These are phyloP conservation scores for Dynastes grantii DNA, from an alignment of 2,888 invertebrate species.

Conservation along the genomic window DNA sequence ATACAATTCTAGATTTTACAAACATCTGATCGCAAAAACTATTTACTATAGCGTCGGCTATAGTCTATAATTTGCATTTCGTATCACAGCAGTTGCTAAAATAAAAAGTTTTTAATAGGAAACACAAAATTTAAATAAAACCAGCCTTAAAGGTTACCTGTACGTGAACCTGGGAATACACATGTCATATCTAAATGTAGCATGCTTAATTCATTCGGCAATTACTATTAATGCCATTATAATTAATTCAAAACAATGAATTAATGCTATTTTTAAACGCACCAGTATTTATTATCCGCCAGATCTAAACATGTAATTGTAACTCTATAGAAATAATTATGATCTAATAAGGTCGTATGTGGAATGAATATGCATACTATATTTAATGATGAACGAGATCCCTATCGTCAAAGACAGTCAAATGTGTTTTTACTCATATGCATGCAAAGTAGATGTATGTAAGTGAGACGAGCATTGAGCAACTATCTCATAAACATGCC, in stretches of 20 bases:
- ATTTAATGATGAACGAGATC: slow-evolving; percentile 27
- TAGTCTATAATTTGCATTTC: no score
- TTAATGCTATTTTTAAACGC: slow-evolving; percentile 7
- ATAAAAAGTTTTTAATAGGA: no score
- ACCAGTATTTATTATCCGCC: not conserved
- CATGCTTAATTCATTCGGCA: slow-evolving; percentile 6
- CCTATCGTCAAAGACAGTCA: slow-evolving; percentile 6
- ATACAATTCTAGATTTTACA: no score
- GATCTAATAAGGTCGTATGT: slow-evolving; percentile 26
- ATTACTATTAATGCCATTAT: slow-evolving; percentile 26
- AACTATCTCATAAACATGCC: slow-evolving; percentile 20
- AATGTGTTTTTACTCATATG: slow-evolving; percentile 14
- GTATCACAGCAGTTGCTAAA: no score
- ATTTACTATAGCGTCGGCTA: no score
- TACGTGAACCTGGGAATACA: no score
- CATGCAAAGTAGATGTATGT: not conserved
- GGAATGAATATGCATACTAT: slow-evolving; percentile 16
- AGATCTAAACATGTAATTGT: not conserved
- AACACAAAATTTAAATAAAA: no score
- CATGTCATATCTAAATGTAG: slow-evolving; percentile 12
- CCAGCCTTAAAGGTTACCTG: no score
- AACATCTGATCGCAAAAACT: no score
- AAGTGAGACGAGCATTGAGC: slow-evolving; percentile 23
- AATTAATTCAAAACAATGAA: slow-evolving; percentile 22
- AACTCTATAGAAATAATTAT: slow-evolving; percentile 36